phyloP scores from a whole-genome alignment of 2,113 vertebrate species.

The Nesogale talazaci region DNA sequence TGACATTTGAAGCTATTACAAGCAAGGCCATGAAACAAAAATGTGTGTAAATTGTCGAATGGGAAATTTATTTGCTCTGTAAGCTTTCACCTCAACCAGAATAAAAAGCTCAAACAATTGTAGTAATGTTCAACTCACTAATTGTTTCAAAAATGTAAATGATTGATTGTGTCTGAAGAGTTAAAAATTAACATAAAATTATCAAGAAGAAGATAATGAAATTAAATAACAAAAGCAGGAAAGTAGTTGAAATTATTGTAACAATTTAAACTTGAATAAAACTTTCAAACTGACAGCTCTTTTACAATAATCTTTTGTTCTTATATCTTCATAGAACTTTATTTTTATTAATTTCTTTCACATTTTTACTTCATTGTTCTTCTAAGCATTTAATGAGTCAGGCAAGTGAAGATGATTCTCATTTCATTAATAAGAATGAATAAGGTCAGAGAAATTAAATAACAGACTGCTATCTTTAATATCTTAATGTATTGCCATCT shows the following conservation, averaged over 20 bases:
- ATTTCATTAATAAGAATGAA: neutral
- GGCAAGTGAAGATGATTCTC: neutral
- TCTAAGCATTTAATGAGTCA: neutral
- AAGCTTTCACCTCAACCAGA: too few species aligned
- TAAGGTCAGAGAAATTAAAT: neutral
- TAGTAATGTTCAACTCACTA: neutral
- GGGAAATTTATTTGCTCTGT: too few species aligned
- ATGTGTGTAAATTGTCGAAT: too few species aligned
- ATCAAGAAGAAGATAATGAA: neutral
- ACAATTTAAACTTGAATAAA: neutral
- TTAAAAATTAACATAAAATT: neutral
- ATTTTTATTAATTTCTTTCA: neutral
- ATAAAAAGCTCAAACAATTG: too few species aligned
- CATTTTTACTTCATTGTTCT: neutral
- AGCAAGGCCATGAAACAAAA: too few species aligned
- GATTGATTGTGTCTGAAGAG: neutral
- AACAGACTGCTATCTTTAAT: neutral
- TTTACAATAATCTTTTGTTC: accelerated
- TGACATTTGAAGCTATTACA: too few species aligned
- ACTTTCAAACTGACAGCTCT: neutral
- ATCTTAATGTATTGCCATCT: neutral
- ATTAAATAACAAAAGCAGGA: neutral
- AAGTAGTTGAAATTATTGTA: neutral
- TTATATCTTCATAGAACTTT: accelerated
- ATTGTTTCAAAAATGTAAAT: neutral